A percentile compares a stretch with the other conserved stretches of the same genome.
Evolutionary conservation across 2,797 vertebrate genomes (phyloP).

Genomic region (Tokudaia tokunoshimensis): DNA sequence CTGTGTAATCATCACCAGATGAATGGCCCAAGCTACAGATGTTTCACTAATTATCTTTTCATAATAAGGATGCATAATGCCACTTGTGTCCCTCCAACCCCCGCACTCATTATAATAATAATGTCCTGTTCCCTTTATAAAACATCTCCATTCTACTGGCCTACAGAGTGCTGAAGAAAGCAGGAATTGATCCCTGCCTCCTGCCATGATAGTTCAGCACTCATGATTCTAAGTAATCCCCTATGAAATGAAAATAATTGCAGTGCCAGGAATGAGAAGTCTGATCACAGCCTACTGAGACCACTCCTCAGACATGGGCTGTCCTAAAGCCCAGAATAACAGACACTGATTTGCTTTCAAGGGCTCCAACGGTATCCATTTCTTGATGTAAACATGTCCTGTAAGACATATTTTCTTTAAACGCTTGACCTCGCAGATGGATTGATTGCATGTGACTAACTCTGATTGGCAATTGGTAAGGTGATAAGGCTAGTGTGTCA

Average conservation of each 20-base stretch:
- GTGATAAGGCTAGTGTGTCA: not conserved
- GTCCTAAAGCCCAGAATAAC: not conserved
- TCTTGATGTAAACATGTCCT: not conserved
- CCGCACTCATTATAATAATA: conserved; percentile 73
- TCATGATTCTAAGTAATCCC: conserved; percentile 33
- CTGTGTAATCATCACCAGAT: conserved; percentile 80
- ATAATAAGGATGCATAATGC: conserved; percentile 47
- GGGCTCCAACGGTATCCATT: not conserved
- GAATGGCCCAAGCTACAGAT: conserved; percentile 78
- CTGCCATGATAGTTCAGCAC: conserved; percentile 43
- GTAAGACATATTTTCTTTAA: not conserved
- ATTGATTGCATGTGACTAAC: not conserved
- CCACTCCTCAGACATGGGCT: not conserved
- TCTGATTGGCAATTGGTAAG: not conserved
- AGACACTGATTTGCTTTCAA: not conserved
- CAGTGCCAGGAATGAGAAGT: not conserved
- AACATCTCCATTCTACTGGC: conserved; percentile 16
- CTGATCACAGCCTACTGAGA: not conserved
- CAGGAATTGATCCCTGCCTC: conserved; percentile 26
- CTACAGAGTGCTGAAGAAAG: not conserved
- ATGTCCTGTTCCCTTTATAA: conserved; percentile 55
- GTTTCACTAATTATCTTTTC: conserved; percentile 74
- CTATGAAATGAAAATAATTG: conserved; percentile 18
- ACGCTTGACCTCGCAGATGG: not conserved
- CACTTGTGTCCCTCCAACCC: conserved; percentile 52